Base-by-base conservation (phyloP, 2,888 invertebrate species). In the Tachina grossa region DNA sequence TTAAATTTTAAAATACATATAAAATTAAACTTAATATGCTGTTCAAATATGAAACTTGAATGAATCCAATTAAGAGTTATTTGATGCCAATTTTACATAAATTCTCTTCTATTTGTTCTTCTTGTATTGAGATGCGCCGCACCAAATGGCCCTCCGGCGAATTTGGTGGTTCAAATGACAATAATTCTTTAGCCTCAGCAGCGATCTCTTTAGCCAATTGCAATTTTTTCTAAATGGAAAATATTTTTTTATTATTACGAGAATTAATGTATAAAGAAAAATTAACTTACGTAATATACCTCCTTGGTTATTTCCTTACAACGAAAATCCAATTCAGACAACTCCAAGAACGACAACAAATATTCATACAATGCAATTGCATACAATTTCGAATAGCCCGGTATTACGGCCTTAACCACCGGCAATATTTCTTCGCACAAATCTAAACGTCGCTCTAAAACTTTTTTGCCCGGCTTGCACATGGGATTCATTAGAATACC, bases 301-400 rank as follows among this genome's bases (percentile, higher is more conserved):
- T 93, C 90, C 22, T 93, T 93, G 0, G 93, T 92, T 55, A 96
- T 94, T 90, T 95, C 95, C 5, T 94, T 94, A 0, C 93, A 93
- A 22, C 94, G 94, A 89, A 94, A 95, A 77, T 94, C 93, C 86
- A 95, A 94, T 88, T 96, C 95, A 0, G 95, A 94, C 47, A 96
- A 90, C 88, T 95, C 94, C 31, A 95, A 94, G 87, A 94, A 93
- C 0, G 96, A 94, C 31, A 95, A 93, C 89, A 96, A 95, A 85
- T 96, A 93, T 92, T 97, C 97, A 88, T 96, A 97, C 72, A 96
- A 90, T 9, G 96, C 94, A 71, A 97, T 95, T 11, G 96, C 96
- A 94, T 91, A 92, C 0, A 92, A 83, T 85, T 92, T 90, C 4
- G 93, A 92, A 55, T 92, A 88, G 11, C 92, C 92, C 0, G 97